Evolutionary conservation across 2,113 vertebrate genomes (phyloP).

Genomic region (Pungitius pungitius): DNA sequence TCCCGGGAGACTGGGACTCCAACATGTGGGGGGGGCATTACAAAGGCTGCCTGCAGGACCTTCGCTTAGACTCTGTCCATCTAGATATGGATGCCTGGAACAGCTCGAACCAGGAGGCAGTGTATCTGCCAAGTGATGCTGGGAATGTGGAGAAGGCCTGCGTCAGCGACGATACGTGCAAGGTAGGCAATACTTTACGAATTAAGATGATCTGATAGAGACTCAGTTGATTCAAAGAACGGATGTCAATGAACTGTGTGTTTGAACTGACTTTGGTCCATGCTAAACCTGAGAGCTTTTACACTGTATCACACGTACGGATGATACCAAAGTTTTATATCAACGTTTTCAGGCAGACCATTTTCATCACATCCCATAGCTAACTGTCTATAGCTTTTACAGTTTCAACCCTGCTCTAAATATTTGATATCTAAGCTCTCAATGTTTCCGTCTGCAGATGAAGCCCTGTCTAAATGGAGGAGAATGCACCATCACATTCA

Average conservation of each 20-base stretch:
- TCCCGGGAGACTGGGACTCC: conserved; percentile 50
- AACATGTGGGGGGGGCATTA: conserved; percentile 86
- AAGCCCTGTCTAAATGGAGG: conserved; percentile 89
- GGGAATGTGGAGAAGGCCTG: conserved; percentile 83
- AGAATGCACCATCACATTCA: conserved; percentile 89
- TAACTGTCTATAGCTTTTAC: neutral
- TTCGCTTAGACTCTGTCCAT: conserved; percentile 80
- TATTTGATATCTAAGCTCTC: neutral
- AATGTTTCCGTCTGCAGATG: conserved; percentile 72
- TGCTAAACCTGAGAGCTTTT: no score
- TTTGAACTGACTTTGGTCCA: no score
- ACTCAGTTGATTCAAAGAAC: no score
- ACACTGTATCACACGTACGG: no score
- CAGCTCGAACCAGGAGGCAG: conserved; percentile 21
- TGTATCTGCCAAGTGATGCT: conserved; percentile 56
- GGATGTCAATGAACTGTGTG: no score
- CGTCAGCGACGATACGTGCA: conserved; percentile 88
- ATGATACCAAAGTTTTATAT: no score
- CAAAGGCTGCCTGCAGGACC: conserved; percentile 93
- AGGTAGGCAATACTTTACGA: conserved; percentile 73
- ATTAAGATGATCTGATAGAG: no score
- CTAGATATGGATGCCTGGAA: conserved; percentile 70
- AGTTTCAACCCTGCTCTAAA: neutral
- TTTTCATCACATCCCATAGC: neutral
- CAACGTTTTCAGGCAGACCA: no score